These are phyloP conservation scores for Steinernema scapterisci DNA, from an alignment of 2,888 invertebrate genomes.

Conservation along the genomic window DNA sequence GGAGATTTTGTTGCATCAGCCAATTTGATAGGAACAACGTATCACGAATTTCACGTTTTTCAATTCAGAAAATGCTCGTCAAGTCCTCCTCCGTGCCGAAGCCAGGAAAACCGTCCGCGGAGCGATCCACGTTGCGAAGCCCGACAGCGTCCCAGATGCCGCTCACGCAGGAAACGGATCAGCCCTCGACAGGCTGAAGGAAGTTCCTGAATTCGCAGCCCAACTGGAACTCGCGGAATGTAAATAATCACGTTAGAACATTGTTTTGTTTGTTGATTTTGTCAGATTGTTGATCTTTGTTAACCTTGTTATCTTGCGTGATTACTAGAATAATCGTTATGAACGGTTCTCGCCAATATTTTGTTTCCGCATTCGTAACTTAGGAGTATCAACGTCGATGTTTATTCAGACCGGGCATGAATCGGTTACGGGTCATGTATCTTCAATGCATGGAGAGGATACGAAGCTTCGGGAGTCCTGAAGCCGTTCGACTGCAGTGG, in stretches of 20 bases:
- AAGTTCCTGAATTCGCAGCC: slow-evolving; percentile 8
- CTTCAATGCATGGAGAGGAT: neutral
- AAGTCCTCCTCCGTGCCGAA: slow-evolving; percentile 59
- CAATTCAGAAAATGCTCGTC: slow-evolving; percentile 51
- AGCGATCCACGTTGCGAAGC: slow-evolving; percentile 49
- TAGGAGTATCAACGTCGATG: neutral
- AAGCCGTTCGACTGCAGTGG: neutral
- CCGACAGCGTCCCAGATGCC: slow-evolving; percentile 37
- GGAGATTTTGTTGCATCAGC: too few relatives aligned
- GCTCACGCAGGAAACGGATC: neutral
- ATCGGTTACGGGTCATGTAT: neutral
- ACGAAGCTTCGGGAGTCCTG: neutral
- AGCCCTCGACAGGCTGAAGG: slow-evolving; percentile 18
- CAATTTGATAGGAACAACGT: too few relatives aligned
- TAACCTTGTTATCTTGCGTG: neutral
- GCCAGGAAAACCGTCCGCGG: slow-evolving; percentile 59
- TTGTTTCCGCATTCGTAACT: neutral
- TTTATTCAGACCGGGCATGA: slow-evolving; percentile 13
- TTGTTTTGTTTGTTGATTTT: slow-evolving; percentile 3
- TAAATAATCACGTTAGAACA: neutral
- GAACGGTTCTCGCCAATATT: neutral
- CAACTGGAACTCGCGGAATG: slow-evolving; percentile 1
- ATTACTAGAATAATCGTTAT: neutral
- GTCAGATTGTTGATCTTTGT: neutral
- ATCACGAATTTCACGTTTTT: too few relatives aligned